Evolutionary conservation across 1,140 invertebrate species (phyloP), one percentile per base, ranked within the genome.

Genomic region (Drosophila ambigua): DNA sequence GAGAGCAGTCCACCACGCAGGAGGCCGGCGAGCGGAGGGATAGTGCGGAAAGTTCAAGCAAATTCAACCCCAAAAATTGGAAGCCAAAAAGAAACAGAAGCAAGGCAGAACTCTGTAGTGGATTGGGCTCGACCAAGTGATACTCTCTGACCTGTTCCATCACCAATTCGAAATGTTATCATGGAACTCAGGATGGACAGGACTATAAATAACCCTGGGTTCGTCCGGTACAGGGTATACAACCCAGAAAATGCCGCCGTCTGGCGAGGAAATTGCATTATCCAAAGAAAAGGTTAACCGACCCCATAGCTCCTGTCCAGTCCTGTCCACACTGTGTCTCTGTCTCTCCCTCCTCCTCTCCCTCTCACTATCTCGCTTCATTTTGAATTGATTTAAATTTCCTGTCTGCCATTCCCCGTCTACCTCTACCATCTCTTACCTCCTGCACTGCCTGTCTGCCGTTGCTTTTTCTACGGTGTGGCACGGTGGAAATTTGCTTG

Each of bases 191-290:
- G 6, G 6, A 28, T 5, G 7, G 28, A 8, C 20, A 23, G n/a
- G 20, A 24, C 11, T 23, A 7, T 2, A 20, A 20, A 20, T 9
- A 11, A 1, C 35, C 35, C 11, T 1, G 26, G 9, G 2, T 35
- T 35, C 4, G 3, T 39, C 4, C 4, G 4, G 11, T 39, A 39
- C 35, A 11, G 35, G 35, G 35, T 39, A 39, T 39, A 11, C 1
- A 39, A 39, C 2, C 4, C 35, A 39, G 35, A 41, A 68, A 48
- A 24, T 50, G 69, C 44, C 64, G 62, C 54, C 53, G 81, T 85
- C 81, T 85, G 81, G 81, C 77, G 74, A 74, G 81, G 77, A 85
- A 85, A 85, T 85, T 85, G 77, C 81, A 85, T 85, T 85, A 85
- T 60, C 44, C 53, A 35, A 71, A 77, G 50, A 59, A 80, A 71